Percentiles rank a stretch among this genome's conserved stretches.
phyloP scores from a whole-genome alignment of 2,888 invertebrate genomes.

The Morpho helenor region DNA sequence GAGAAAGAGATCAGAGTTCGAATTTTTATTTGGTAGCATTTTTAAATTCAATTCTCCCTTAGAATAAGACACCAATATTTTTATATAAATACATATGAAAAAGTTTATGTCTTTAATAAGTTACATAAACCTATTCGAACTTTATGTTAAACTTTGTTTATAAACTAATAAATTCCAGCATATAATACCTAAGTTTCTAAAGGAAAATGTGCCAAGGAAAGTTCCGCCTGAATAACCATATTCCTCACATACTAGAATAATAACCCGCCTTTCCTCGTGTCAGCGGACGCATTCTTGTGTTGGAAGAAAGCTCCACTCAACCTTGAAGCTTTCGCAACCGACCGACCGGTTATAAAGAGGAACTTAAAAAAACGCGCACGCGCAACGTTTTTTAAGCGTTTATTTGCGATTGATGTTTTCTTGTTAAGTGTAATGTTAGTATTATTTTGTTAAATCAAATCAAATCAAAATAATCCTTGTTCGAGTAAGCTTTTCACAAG shows the following conservation, averaged over 20 bases:
- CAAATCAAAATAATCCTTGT: no score
- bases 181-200: background rate
- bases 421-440: background rate
- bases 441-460: background rate
- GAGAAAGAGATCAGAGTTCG: no score
- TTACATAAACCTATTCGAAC: background rate
- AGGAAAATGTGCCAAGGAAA: conserved; percentile 15
- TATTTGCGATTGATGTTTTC: background rate
- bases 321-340: conserved; percentile 38
- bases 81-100: no score
- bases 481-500: no score
- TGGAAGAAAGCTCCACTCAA: conserved; percentile 35
- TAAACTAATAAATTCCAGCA: conserved; percentile 1
- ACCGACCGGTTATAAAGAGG: conserved; percentile 35
- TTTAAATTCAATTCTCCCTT: no score
- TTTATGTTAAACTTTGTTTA: background rate
- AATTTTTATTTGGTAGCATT: no score
- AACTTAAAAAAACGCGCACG: conserved; percentile 28
- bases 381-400: conserved; percentile 16
- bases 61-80: no score
- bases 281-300: conserved; percentile 26
- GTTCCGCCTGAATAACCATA: conserved; percentile 11
- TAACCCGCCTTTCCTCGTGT: conserved; percentile 17
- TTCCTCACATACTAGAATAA: conserved; percentile 14
- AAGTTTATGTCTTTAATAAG: no score